Evolutionary conservation across 2,113 vertebrate genomes (phyloP), one percentile per base, ranked within the genome.

Genomic region (Lagopus leucura): DNA sequence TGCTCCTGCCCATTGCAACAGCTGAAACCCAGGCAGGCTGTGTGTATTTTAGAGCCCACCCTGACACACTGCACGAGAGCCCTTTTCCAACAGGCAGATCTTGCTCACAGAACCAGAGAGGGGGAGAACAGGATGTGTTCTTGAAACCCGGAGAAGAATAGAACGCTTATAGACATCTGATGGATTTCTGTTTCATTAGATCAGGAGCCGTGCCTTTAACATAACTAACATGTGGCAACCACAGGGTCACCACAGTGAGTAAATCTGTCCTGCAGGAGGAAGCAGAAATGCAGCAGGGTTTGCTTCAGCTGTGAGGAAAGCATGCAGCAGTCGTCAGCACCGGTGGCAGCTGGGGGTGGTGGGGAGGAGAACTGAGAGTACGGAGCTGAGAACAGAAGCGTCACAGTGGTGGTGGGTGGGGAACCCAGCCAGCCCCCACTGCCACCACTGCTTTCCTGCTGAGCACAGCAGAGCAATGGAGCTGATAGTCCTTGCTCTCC

Each of bases 241-340:
- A 93, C 93, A 94, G 73, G 63, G 76, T 72, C 91, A 96, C 93
- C 91, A 95, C 96, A 91, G 82, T 34, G 65, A 88, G 82, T 83
- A 95, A 95, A 96, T 97, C 93, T 91, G 91, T 86, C 92, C 80
- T 88, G 66, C 88, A 91, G 86, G 77, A 94, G 93, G 86, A 91
- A 94, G 88, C 70, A 78, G 22, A 75, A 91, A 78, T 86, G 43
- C 82, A 90, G 73, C 73, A 88, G 80, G 32, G 69, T 84, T 97
- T 94, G 69, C 76, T 91, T 91, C 85, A 67, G 21, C 78, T 88
- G 74, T 64, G 82, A 61, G 79, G 69, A 88, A 67, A 88, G 67
- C 71, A 80, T 67, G 2, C 61, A 61, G 73, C 88, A 81, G 40
- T 22, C 65, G 45, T 45, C 28, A 86, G 40, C 38, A 54, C 40